Base-by-base conservation (phyloP, 2,113 vertebrate species). In the Gambusia affinis region DNA sequence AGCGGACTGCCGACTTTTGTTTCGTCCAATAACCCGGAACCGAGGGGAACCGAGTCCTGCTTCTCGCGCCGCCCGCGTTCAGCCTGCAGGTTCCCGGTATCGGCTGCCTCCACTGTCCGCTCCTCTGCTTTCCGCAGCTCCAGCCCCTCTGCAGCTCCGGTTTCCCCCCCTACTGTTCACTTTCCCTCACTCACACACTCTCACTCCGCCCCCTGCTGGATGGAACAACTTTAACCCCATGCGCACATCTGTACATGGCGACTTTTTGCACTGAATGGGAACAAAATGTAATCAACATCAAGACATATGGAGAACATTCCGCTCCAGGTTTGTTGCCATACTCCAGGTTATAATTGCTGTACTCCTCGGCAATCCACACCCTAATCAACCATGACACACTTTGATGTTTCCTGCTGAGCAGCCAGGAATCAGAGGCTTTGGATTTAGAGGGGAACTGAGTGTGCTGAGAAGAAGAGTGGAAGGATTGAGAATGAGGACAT, bases 141-240 rank as follows among this genome's bases (percentile, higher is more conserved):
- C 67, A 61, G 44, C 76, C 72, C 10, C 78, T 80, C 85, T 72
- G 79, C 85, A 80, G 78, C 87, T 86, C 77, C 73, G 27, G 61
- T 70, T 39, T 64, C 62, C 57, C 57, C 57, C 60, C 12, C 76
- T 78, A 47, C 44, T 47, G 31, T 33, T 68, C 35, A 71, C 74
- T 63, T 71, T 60, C 64, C 64, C 27, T 61, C 70, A 63, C 42
- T 42, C 72, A 63, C 62, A 2, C 65, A 1, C 79, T 11, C 77
- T 85, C 86, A 78, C 85, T 87, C 75, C 77, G 78, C 92, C 87
- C 86, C 83, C 89, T 85, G 54, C 76, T 44, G 89, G 88, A 78
- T 47, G 31, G 30, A 17, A 73, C 61, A 30, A 57, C 75, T 44
- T 79, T 77, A 82, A 29, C 77, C 62, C 64, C 54, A 4, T 72